These are phyloP conservation scores for Drosophila tropicalis DNA, from an alignment of 1,140 invertebrate species.

Conservation along the genomic window DNA sequence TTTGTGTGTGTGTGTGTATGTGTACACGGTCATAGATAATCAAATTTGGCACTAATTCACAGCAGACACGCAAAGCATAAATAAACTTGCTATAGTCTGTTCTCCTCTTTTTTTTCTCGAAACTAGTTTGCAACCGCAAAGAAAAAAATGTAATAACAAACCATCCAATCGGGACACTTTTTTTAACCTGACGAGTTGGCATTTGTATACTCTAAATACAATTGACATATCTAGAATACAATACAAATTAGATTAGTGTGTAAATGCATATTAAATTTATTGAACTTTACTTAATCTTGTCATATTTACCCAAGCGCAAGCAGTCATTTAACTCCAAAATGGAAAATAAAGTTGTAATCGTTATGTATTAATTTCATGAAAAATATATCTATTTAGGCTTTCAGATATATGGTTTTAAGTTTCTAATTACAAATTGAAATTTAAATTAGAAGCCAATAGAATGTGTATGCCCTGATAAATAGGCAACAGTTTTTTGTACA, in stretches of 20 bases:
- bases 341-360: neutral
- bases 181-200: neutral
- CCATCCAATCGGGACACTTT: conserved; percentile 30
- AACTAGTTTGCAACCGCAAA: conserved; percentile 58
- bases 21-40: conserved; percentile 74
- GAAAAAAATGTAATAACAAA: conserved; percentile 32
- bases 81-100: conserved; percentile 74
- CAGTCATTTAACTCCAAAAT: neutral
- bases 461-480: no score
- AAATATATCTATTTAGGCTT: no score
- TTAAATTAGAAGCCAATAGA: no score
- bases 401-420: no score
- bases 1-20: conserved; percentile 31
- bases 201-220: conserved; percentile 39
- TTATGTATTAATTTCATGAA: no score
- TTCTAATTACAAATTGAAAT: no score
- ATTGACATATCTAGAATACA: neutral
- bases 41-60: conserved; percentile 82
- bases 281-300: neutral
- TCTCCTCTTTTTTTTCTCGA: conserved; percentile 35
- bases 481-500: no score
- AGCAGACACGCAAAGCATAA: conserved; percentile 80
- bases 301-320: neutral
- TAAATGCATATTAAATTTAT: neutral
- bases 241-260: neutral